Base-by-base conservation (phyloP, 2,797 vertebrate genomes). In the Cephalopachus bancanus region DNA sequence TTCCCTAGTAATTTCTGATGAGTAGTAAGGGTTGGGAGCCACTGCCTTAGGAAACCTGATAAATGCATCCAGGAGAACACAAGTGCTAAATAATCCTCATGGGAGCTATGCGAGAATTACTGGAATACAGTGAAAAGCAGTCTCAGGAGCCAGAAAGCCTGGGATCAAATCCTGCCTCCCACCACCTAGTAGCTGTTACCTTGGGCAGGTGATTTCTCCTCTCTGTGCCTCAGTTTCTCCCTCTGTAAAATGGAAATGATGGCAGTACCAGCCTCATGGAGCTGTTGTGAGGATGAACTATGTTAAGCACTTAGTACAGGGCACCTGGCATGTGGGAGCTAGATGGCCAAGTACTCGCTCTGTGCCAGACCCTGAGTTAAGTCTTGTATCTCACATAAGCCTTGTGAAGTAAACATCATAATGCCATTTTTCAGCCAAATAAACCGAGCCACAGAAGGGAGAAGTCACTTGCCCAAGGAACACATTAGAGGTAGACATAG, bases 401-500 rank as follows among this genome's bases (percentile, higher is more conserved):
- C 53, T 53, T 37, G 2, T 1, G 11, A 69, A 81, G 59, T 10
- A 60, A 59, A 71, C 7, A 53, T 1, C 12, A 22, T n/a, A n/a
- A n/a, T 19, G 64, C 22, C 24, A 62, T 9, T 65, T 79, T 60
- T 28, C 22, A 59, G 87, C 37, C 49, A 49, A 59, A 60, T 11
- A 12, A 59, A 10, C 28, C 3, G 55, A 53, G 78, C 85, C 53
- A 28, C 37, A 16, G 60, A 57, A 64, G 12, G 65, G 16, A 83
- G 53, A 19, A 17, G 7, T 88, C 53, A 57, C 67, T 10, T 28
- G 85, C 53, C 26, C 62, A 7, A 9, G 33, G 76, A 53, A 62
- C n/a, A n/a, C 16, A 44, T 12, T 28, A 49, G 57, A 15, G 17
- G 7, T 0, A 59, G 37, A 10, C 0, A 0, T 0, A 0, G 59